A percentile compares a stretch with the other conserved stretches of the same genome.
These are phyloP conservation scores for Acanthosepion pharaonis DNA, from an alignment of 2,888 invertebrate species.

Conservation along the genomic window DNA sequence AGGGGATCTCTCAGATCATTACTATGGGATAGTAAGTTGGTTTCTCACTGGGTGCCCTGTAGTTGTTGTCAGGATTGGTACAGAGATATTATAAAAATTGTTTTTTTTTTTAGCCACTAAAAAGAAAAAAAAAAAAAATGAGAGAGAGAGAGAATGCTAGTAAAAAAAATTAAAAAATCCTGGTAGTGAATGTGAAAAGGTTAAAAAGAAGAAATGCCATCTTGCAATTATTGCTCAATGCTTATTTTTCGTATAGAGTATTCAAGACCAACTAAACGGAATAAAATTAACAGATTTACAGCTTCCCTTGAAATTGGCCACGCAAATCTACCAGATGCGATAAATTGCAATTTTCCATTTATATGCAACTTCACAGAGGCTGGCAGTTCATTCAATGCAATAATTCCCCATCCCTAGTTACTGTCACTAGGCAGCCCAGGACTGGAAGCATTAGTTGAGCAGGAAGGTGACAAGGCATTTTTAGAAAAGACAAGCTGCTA, in stretches of 20 bases:
- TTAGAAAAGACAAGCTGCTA: neutral
- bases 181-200: neutral
- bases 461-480: neutral
- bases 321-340: neutral
- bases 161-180: too few species aligned
- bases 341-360: neutral
- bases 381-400: neutral
- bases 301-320: constrained; percentile 3
- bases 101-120: too few species aligned
- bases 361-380: neutral
- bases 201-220: neutral
- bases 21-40: too few species aligned
- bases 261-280: neutral
- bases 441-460: neutral
- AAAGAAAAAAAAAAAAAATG: too few species aligned
- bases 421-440: neutral
- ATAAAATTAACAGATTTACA: constrained; percentile 14
- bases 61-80: too few species aligned
- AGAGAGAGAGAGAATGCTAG: too few species aligned
- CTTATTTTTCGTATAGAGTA: neutral
- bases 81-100: too few species aligned
- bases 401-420: neutral
- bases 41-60: too few species aligned
- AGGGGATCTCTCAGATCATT: too few species aligned
- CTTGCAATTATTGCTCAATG: neutral